phyloP scores from a whole-genome alignment of 2,797 vertebrate species.

The Pipistrellus kuhlii region DNA sequence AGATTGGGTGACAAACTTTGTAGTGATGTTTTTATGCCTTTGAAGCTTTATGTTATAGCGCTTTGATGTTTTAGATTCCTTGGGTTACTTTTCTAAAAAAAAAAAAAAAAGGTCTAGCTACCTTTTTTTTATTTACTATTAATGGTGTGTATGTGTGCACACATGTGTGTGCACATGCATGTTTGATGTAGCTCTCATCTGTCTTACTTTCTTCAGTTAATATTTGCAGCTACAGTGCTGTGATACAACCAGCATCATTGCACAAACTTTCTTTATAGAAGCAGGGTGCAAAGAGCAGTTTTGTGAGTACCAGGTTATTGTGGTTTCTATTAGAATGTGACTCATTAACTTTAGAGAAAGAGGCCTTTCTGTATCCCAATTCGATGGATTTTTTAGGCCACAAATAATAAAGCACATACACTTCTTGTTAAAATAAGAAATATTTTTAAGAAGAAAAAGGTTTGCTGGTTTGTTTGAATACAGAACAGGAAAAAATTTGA shows the following conservation, averaged over 20 bases:
- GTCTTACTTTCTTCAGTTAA: background rate
- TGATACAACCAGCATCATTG: background rate
- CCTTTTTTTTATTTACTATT: background rate
- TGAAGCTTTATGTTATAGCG: background rate
- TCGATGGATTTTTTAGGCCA: background rate
- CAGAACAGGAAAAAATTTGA: background rate
- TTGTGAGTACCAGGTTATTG: background rate
- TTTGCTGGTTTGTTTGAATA: constrained; percentile 29
- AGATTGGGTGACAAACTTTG: background rate
- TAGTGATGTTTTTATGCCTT: constrained; percentile 12
- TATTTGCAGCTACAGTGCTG: background rate
- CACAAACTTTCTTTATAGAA: constrained; percentile 11
- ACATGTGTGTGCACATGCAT: background rate
- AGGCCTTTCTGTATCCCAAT: background rate
- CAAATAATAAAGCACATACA: background rate
- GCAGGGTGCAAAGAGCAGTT: background rate
- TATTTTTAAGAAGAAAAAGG: background rate
- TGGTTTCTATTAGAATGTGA: background rate
- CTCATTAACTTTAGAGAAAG: background rate
- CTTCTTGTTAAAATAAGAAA: constrained; percentile 45
- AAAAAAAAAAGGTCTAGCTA: background rate
- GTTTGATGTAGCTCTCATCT: background rate
- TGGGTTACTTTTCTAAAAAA: constrained; percentile 26
- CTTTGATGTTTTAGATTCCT: constrained; percentile 42
- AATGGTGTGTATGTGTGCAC: background rate